Base-by-base conservation (phyloP, 2,797 vertebrate genomes). In the Chaetodon trifasciatus region DNA sequence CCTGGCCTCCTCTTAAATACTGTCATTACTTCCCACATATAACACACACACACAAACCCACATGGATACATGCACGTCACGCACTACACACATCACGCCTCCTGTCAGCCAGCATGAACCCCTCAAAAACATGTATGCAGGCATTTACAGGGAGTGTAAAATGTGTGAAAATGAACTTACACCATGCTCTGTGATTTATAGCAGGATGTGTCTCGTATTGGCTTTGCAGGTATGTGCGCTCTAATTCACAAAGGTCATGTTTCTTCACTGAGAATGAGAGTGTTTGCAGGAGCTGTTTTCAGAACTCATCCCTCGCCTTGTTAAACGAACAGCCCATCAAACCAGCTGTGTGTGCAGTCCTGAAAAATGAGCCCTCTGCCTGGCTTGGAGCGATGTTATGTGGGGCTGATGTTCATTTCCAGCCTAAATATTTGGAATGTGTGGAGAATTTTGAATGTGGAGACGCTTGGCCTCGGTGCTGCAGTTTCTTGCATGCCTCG, bases 361-460 rank as follows among this genome's bases (percentile, higher is more conserved):
- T 67, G 67, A 50, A 42, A 66, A 83, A 57, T 39, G 44, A 81
- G 32, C 70, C 35, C 47, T 72, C 56, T 23, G 39, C n/a, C 53
- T 68, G 23, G 42, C 65, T 82, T 19, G 17, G 24, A 78, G 65
- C 79, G 8, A 44, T 44, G 42, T 50, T 7, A 12, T 2, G 56
- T 15, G 37, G n/a, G 40, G 47, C 69, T 76, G 56, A 72, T 70
- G 61, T 84, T 65, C 61, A 53, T 78, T 87, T 79, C 78, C 32
- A n/a, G 28, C 40, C 39, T 52, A 65, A 82, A 81, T 81, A 72
- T 85, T 83, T 74, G 52, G 75, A 89, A 87, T 79, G 74, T 79
- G 84, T 83, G 81, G 63, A 84, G 78, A 65, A 81, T 78, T 63
- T 76, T 15, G 83, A 91, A 78, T 82, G 78, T 15, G 17, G 58